Evolutionary conservation across 2,797 vertebrate genomes (phyloP), one percentile per base, ranked within the genome.

Genomic region (Cephalopachus bancanus): DNA sequence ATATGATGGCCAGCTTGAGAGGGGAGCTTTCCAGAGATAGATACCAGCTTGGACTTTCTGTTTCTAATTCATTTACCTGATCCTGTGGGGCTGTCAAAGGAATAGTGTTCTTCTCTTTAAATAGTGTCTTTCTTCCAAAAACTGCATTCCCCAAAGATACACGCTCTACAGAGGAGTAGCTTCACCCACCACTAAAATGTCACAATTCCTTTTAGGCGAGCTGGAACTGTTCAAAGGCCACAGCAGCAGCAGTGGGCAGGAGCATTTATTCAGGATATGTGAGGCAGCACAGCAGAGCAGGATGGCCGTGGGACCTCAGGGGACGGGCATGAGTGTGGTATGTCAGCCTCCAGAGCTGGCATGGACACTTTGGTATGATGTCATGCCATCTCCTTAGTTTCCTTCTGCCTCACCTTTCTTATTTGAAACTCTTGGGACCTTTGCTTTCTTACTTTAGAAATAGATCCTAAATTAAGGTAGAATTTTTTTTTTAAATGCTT

Each of bases 81-180:
- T 65, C 89, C 94, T 26, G 4, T 62, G n/a, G 79, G 57, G n/a
- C 72, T 75, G 65, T 98, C 95, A 98, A 97, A 98, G 81, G 94
- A 95, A 95, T 87, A 97, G 92, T 98, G 96, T 98, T 97, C 90
- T 89, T 92, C 71, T 87, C 57, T 88, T 95, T 94, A 97, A 98
- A 98, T 98, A 69, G 88, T 94, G 98, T 87, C 97, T 97, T 98
- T 98, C 96, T 97, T 97, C 96, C 94, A 20, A 87, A 97, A 96
- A 95, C 71, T 95, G 96, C 95, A 91, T 96, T 97, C 85, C 97
- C 92, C 44, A 92, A 85, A 65, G 84, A 97, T 93, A 83, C 4
- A 83, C 90, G 91, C 22, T 97, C 87, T 95, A 97, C 93, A 97
- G 96, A 97, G 97, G 92, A 97, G 94, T 96, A 53, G 93, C 64